A percentile compares a stretch with the other conserved stretches of the same genome.
These are phyloP conservation scores for Tetranychus truncatus DNA, from an alignment of 2,888 invertebrate species.

Conservation along the genomic window DNA sequence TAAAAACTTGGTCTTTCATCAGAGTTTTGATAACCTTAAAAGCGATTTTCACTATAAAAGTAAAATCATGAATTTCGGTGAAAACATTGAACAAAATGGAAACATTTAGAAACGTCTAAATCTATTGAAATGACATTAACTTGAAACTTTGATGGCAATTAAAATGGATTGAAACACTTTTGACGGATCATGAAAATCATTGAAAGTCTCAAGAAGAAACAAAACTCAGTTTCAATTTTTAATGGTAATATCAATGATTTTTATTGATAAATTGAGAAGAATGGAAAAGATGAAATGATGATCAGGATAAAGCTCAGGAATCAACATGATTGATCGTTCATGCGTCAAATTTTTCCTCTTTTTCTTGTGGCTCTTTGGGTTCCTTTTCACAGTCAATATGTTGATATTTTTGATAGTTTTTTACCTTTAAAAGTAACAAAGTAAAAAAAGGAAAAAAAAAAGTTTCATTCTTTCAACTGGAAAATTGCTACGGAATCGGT, in stretches of 20 bases:
- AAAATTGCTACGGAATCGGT: background rate
- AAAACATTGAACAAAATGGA: background rate
- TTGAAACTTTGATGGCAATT: background rate
- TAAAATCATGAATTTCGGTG: background rate
- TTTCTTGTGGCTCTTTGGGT: background rate
- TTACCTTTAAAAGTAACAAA: background rate
- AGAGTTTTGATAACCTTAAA: background rate
- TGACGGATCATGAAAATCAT: no score
- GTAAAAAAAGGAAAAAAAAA: no score
- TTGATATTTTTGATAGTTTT: background rate
- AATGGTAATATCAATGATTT: no score
- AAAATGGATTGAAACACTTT: background rate
- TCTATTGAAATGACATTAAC: background rate
- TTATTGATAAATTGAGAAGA: background rate
- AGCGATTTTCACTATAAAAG: background rate
- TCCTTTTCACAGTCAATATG: background rate
- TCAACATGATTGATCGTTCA: background rate
- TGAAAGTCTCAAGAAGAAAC: background rate
- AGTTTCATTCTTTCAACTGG: background rate
- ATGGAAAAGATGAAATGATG: conserved; percentile 7
- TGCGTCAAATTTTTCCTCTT: background rate
- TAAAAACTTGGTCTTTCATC: background rate
- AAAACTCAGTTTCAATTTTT: background rate
- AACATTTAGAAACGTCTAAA: background rate
- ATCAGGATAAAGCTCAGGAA: background rate